A percentile compares a stretch with the other conserved stretches of the same genome.
Conservation (phyloP, 1,140 invertebrate species). For the Drosophila seguyi region DNA sequence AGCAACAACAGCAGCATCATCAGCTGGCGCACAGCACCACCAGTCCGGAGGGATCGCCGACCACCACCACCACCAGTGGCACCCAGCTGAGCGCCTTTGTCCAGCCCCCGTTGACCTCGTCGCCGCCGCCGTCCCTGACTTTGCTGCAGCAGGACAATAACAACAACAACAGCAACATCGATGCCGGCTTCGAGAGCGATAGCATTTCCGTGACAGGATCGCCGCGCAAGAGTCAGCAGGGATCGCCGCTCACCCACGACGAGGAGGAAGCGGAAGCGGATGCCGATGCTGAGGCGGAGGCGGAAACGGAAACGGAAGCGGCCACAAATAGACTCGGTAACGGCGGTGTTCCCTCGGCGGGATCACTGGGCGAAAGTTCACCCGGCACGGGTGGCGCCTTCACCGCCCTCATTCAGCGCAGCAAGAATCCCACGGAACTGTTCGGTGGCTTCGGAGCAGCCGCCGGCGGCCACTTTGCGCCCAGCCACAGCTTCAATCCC, state of each 20-base stretch:
- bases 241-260: constrained; percentile 60
- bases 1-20: constrained; percentile 64
- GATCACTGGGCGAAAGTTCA: background rate
- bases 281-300: constrained; percentile 19
- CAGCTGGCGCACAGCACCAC: constrained; percentile 87
- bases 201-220: constrained; percentile 90
- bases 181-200: constrained; percentile 86
- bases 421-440: constrained; percentile 72
- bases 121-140: constrained; percentile 62
- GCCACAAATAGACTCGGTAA: constrained; percentile 11
- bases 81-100: constrained; percentile 58
- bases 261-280: constrained; percentile 64
- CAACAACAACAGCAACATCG: constrained; percentile 78
- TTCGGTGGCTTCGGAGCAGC: constrained; percentile 85
- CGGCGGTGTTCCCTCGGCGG: background rate
- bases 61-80: constrained; percentile 62
- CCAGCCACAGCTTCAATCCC: constrained; percentile 87
- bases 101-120: constrained; percentile 47
- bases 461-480: constrained; percentile 67
- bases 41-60: constrained; percentile 87
- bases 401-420: constrained; percentile 81
- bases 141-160: constrained; percentile 69
- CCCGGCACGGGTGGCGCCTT: constrained; percentile 72
- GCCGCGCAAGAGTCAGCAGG: constrained; percentile 67
- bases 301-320: constrained; percentile 31